Evolutionary conservation across 2,888 invertebrate genomes (phyloP).

Genomic region (Pristionchus maxplancki): DNA sequence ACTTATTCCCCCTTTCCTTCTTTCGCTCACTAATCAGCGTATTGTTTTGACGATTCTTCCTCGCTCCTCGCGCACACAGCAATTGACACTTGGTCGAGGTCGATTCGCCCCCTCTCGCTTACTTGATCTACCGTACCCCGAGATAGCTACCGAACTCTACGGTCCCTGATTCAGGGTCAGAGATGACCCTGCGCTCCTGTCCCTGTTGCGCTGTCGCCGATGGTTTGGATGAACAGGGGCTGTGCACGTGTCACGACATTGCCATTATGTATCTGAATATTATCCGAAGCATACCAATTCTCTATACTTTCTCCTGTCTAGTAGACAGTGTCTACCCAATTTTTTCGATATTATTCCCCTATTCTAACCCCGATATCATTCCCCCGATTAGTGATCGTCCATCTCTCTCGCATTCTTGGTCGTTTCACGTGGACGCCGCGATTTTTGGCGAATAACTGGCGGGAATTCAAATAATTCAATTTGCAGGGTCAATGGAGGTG

Average conservation of each 20-base stretch:
- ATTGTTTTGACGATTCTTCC: neutral
- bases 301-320: neutral
- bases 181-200: neutral
- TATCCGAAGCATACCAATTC: neutral
- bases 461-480: neutral
- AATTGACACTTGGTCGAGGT: neutral
- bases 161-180: neutral
- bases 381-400: too few relatives aligned
- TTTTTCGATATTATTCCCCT: neutral
- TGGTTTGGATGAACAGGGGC: neutral
- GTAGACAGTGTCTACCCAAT: neutral
- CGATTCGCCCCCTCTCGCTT: neutral
- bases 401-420: neutral
- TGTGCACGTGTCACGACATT: neutral
- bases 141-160: neutral
- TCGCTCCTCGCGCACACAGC: neutral
- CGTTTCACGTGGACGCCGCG: neutral
- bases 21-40: neutral
- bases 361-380: neutral
- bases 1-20: neutral
- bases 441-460: neutral
- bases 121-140: neutral
- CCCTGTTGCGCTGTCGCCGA: neutral
- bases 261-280: neutral
- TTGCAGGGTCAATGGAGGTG: constrained; percentile 10